Conservation (phyloP, 2,113 vertebrate species). For the Corynorhinus townsendii region DNA sequence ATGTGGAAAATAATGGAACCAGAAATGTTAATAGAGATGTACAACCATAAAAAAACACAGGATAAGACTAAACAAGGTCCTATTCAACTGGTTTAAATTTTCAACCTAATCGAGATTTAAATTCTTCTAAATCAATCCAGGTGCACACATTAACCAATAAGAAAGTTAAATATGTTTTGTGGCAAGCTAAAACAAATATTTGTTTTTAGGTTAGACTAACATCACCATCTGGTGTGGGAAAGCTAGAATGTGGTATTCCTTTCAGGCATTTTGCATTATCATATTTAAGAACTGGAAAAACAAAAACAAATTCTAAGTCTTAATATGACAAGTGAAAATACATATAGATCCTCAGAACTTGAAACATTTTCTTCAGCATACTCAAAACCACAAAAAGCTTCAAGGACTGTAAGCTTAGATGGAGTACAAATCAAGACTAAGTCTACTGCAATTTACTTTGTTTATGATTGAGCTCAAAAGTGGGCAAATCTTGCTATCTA, state of each 20-base stretch:
- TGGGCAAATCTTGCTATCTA: background rate
- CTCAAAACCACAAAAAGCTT: background rate
- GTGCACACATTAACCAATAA: background rate
- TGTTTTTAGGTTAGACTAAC: background rate
- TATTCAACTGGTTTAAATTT: background rate
- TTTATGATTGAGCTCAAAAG: slow-evolving; percentile 14
- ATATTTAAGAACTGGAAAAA: background rate
- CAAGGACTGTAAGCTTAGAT: background rate
- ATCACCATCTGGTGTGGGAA: background rate
- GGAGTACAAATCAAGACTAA: background rate
- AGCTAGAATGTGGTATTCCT: background rate
- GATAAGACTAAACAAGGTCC: background rate
- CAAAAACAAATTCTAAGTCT: background rate
- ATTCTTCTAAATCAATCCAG: background rate
- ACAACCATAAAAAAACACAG: background rate
- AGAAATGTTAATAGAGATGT: background rate
- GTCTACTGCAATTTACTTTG: background rate
- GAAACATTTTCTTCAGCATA: background rate
- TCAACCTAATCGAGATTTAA: background rate
- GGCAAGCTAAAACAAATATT: background rate
- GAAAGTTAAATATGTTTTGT: background rate
- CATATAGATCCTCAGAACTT: background rate
- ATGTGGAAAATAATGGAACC: background rate
- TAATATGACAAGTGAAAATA: background rate
- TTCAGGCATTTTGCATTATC: background rate